Percentiles rank a stretch among this genome's conserved stretches.
These are phyloP conservation scores for Percopsis transmontana DNA, from an alignment of 2,113 vertebrate genomes.

Conservation along the genomic window DNA sequence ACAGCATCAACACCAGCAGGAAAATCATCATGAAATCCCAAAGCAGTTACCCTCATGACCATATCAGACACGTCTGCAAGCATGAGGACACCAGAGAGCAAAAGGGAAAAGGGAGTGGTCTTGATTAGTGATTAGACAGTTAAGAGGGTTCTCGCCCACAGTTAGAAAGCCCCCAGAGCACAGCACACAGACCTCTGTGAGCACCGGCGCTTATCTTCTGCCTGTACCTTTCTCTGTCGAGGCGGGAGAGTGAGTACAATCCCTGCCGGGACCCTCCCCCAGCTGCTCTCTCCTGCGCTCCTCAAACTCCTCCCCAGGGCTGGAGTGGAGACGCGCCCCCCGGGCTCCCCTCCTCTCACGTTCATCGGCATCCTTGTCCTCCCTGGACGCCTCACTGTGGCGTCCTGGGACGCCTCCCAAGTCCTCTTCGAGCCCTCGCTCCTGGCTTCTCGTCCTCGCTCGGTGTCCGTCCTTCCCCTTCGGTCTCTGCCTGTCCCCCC, in stretches of 20 bases:
- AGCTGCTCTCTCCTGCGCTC: slow-evolving; percentile 33
- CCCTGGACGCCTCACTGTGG: neutral
- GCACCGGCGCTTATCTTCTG: slow-evolving; percentile 31
- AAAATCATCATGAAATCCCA: neutral
- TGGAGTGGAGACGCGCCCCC: slow-evolving; percentile 39
- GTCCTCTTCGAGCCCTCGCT: slow-evolving; percentile 52
- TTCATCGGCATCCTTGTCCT: neutral
- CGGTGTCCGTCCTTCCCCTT: slow-evolving; percentile 38
- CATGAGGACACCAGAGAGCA: too few species aligned
- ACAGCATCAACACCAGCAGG: slow-evolving; percentile 6
- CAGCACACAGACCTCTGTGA: slow-evolving; percentile 18
- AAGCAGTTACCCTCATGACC: slow-evolving; percentile 7
- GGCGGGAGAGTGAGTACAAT: slow-evolving; percentile 41
- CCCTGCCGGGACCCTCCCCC: slow-evolving; percentile 44
- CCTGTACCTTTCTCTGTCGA: slow-evolving; percentile 84
- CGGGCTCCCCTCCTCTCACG: neutral
- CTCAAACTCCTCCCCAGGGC: slow-evolving; percentile 65
- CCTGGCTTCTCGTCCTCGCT: slow-evolving; percentile 56
- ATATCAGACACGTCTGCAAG: neutral
- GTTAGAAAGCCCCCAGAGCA: neutral
- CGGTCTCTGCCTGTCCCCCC: slow-evolving; percentile 21
- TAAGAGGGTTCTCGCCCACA: neutral
- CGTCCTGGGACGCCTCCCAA: slow-evolving; percentile 24
- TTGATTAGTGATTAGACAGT: too few species aligned
- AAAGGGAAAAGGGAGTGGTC: too few species aligned